Evolutionary conservation across 1,140 invertebrate genomes (phyloP).

Genomic region (Condylostylus longicornis): DNA sequence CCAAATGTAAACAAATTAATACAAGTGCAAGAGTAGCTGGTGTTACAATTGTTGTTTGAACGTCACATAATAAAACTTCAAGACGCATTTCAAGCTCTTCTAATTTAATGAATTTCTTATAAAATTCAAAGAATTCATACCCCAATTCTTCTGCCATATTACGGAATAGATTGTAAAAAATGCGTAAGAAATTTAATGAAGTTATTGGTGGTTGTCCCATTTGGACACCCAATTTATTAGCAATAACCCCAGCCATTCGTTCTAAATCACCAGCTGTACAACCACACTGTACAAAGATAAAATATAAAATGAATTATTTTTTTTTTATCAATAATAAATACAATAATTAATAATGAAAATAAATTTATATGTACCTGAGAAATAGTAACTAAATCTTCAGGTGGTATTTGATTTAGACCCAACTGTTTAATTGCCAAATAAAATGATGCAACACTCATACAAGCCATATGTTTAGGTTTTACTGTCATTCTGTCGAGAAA

Average conservation of each 20-base stretch:
- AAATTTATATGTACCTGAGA: slow-evolving; percentile 21
- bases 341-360: background rate
- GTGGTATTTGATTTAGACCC: slow-evolving; percentile 27
- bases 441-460: slow-evolving; percentile 31
- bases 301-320: background rate
- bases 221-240: slow-evolving; percentile 49
- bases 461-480: slow-evolving; percentile 32
- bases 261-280: slow-evolving; percentile 56
- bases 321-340: background rate
- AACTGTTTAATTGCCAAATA: slow-evolving; percentile 31
- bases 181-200: slow-evolving; percentile 46
- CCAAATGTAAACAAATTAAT: slow-evolving; percentile 47
- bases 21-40: slow-evolving; percentile 54
- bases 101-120: slow-evolving; percentile 27
- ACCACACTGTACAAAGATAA: slow-evolving; percentile 43
- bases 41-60: slow-evolving; percentile 47
- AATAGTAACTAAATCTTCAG: slow-evolving; percentile 32
- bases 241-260: slow-evolving; percentile 56
- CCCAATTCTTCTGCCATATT: slow-evolving; percentile 36
- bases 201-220: slow-evolving; percentile 42
- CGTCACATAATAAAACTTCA: slow-evolving; percentile 56
- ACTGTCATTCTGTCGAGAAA: slow-evolving; percentile 59
- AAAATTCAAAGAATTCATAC: slow-evolving; percentile 33
- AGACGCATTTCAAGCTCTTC: slow-evolving; percentile 46
- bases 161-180: slow-evolving; percentile 45